Evolutionary conservation across 2,888 invertebrate species (phyloP).

Genomic region (Leucania comma): DNA sequence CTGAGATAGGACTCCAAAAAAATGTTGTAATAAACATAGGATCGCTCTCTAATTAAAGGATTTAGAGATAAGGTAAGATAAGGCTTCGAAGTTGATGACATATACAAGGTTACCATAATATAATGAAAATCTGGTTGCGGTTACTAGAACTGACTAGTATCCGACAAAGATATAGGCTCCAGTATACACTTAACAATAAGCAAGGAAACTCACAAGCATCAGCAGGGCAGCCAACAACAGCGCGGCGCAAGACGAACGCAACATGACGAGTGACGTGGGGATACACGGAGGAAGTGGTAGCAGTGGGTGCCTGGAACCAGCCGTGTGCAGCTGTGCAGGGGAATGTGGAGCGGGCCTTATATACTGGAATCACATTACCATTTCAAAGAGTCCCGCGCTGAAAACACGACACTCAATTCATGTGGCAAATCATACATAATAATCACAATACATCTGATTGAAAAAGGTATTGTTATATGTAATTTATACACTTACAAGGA

Average conservation of each 20-base stretch:
- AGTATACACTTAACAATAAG: too few species aligned
- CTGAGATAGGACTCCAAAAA: neutral
- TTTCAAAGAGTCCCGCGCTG: constrained; percentile 15
- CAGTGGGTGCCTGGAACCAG: neutral
- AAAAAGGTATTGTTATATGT: neutral
- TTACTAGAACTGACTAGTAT: too few species aligned
- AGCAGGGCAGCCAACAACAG: constrained; percentile 20
- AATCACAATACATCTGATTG: neutral
- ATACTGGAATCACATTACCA: constrained; percentile 29
- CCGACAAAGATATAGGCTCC: neutral
- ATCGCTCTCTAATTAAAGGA: too few species aligned
- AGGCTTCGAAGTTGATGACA: neutral
- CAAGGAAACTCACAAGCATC: constrained; percentile 21
- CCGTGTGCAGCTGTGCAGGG: neutral
- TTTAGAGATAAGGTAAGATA: neutral
- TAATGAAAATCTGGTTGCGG: too few species aligned
- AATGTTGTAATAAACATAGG: too few species aligned
- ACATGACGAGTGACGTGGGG: constrained; percentile 3
- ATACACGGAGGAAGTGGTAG: neutral
- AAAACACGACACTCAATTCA: neutral
- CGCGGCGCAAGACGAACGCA: constrained; percentile 2
- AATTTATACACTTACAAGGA: neutral
- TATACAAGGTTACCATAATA: neutral
- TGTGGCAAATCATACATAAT: neutral
- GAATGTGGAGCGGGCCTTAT: constrained; percentile 9